Evolutionary conservation across 2,113 vertebrate species (phyloP).

Genomic region (Nerophis ophidion): DNA sequence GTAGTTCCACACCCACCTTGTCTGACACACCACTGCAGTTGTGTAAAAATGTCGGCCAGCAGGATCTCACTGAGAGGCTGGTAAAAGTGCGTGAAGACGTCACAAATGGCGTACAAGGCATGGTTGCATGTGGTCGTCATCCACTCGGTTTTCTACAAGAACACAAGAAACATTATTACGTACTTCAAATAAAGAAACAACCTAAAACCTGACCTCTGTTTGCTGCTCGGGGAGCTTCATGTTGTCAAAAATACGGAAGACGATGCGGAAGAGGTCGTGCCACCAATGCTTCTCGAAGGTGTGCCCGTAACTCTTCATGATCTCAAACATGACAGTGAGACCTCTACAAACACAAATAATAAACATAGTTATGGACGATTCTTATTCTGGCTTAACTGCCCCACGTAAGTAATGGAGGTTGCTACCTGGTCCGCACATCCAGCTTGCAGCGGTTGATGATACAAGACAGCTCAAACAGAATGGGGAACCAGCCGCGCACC

Average conservation of each 20-base stretch:
- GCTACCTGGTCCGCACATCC: conserved; percentile 87
- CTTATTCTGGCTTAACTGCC: too few species aligned
- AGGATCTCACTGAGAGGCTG: conserved; percentile 90
- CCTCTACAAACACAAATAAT: conserved; percentile 69
- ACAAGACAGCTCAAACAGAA: conserved; percentile 95
- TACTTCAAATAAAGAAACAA: background rate
- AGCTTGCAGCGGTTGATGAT: conserved; percentile 97
- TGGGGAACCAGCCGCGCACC: conserved; percentile 98
- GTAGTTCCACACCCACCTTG: conserved; percentile 77
- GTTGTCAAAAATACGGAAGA: conserved; percentile 97
- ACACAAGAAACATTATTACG: background rate
- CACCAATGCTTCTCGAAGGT: conserved; percentile 98
- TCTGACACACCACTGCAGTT: conserved; percentile 95
- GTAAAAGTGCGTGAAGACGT: conserved; percentile 95
- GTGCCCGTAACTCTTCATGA: conserved; percentile 96
- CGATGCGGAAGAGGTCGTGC: conserved; percentile 95
- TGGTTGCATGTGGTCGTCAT: conserved; percentile 99
- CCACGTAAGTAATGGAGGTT: too few species aligned
- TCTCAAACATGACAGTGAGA: conserved; percentile 98
- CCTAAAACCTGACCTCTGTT: conserved; percentile 78
- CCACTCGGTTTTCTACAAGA: conserved; percentile 90
- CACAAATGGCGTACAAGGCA: conserved; percentile 94
- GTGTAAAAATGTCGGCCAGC: conserved; percentile 87
- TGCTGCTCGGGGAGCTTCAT: conserved; percentile 98
- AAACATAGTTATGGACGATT: background rate